These are phyloP conservation scores for Typhlichthys eigenmanni DNA, from an alignment of 2,797 vertebrate genomes.

Conservation along the genomic window DNA sequence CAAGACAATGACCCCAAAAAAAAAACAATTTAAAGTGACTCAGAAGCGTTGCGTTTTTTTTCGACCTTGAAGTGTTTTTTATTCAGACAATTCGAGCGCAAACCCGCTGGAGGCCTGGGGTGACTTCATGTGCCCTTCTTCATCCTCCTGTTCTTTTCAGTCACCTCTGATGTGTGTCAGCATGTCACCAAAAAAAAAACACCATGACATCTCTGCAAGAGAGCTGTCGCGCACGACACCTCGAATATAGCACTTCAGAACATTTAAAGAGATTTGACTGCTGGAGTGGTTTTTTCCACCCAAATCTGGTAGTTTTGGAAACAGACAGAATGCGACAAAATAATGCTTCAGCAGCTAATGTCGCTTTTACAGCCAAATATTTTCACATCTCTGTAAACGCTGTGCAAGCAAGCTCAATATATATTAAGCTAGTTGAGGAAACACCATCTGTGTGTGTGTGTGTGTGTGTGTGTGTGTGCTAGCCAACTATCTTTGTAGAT, in stretches of 20 bases:
- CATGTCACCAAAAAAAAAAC: conserved; percentile 46
- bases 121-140: conserved; percentile 38
- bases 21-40: background rate
- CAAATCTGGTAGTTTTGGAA: conserved; percentile 8
- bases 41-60: too few species aligned
- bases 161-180: conserved; percentile 49
- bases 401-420: conserved; percentile 19
- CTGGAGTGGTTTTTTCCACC: too few species aligned
- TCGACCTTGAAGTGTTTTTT: too few species aligned
- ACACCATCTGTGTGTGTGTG: conserved; percentile 11
- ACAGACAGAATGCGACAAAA: conserved; percentile 1
- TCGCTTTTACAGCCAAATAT: background rate
- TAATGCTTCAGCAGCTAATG: background rate
- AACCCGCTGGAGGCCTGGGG: conserved; percentile 13
- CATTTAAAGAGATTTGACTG: conserved; percentile 12
- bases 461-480: conserved; percentile 15
- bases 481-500: conserved; percentile 69
- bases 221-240: conserved; percentile 54
- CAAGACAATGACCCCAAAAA: conserved; percentile 3
- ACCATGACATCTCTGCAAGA: conserved; percentile 54
- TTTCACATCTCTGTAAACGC: conserved; percentile 65
- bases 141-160: background rate
- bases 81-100: background rate
- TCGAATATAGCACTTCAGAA: conserved; percentile 32
- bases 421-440: background rate